These are phyloP conservation scores for Ginglymostoma cirratum DNA, from an alignment of 2,113 vertebrate genomes.

Conservation along the genomic window DNA sequence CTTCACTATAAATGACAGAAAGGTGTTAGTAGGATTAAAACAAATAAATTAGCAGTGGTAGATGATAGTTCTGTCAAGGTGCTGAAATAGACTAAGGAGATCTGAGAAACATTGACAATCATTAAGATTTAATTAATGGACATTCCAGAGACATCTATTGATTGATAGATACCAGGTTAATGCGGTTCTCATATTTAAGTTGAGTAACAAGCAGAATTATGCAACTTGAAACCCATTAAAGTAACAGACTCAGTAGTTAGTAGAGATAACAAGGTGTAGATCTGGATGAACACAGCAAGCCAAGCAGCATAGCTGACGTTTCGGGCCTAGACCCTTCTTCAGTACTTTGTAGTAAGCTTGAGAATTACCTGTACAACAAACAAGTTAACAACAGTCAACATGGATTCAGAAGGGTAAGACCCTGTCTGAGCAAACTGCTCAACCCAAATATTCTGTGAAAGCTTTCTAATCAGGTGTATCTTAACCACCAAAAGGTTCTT, in stretches of 20 bases:
- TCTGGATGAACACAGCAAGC: too few species aligned
- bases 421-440: neutral
- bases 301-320: too few species aligned
- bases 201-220: neutral
- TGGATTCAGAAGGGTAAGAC: neutral
- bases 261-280: too few species aligned
- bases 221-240: neutral
- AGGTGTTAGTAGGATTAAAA: neutral
- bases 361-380: neutral
- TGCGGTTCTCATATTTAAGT: neutral
- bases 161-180: neutral
- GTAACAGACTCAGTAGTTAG: neutral
- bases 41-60: neutral
- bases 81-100: neutral
- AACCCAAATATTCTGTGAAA: neutral
- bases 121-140: neutral
- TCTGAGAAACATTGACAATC: neutral
- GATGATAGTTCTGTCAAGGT: neutral
- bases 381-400: neutral
- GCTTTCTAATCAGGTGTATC: neutral
- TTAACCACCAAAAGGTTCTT: neutral
- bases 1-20: neutral
- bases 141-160: neutral
- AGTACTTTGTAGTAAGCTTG: too few species aligned
- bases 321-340: too few species aligned